Evolutionary conservation across 1,140 invertebrate species (phyloP), one percentile per base, ranked within the genome.

Genomic region (Sarcophaga peregrina): DNA sequence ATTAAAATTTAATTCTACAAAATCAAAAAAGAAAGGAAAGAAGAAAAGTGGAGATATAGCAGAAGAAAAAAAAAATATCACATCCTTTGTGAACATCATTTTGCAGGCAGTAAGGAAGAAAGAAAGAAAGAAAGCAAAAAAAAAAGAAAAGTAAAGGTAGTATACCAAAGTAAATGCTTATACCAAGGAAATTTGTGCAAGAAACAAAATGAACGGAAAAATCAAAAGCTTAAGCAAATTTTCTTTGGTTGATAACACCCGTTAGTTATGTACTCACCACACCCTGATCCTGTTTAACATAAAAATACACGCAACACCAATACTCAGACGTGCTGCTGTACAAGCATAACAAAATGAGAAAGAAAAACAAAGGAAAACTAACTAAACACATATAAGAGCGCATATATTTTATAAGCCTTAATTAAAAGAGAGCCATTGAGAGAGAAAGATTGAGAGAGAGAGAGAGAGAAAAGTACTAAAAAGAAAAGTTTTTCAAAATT

Each of bases 251-350:
- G 54, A 58, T 58, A n/a, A n/a, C 62, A 68, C 20, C 17, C 17
- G 62, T 68, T 68, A 78, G 17, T 50, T 25, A 72, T 62, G 68
- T 82, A 89, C 86, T 89, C 88, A 89, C 87, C 88, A 89, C 88
- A 89, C 88, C 88, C 88, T 89, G 86, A 89, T 87, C 86, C 86
- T 89, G 87, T 86, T 87, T 86, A 83, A 58, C 81, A 82, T 72
- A 81, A 82, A 20, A 74, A 80, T 37, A 37, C 25, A 37, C 25
- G 25, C 25, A 76, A 58, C 37, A 48, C n/a, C 58, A 25, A 82
- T 46, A 82, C 58, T 1, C 37, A 50, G 11, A n/a, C n/a, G n/a
- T n/a, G n/a, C n/a, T n/a, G n/a, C n/a, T n/a, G n/a, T n/a, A n/a
- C n/a, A n/a, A n/a, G n/a, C n/a, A n/a, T n/a, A n/a, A n/a, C n/a